These are phyloP conservation scores for Halichoerus grypus DNA, from an alignment of 2,113 vertebrate species.

Conservation along the genomic window DNA sequence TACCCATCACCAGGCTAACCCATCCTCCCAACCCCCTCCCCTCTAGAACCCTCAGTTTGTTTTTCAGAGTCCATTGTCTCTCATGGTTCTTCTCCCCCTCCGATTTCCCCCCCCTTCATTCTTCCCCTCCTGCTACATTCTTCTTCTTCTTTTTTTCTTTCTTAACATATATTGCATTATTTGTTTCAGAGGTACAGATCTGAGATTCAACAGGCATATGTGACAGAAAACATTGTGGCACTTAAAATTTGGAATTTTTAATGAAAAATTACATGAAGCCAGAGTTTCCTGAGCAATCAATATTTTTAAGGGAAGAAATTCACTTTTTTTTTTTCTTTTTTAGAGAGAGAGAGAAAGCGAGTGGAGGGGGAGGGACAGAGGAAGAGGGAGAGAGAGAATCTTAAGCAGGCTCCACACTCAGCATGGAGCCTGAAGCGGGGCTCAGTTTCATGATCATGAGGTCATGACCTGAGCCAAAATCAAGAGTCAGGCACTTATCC, in stretches of 20 bases:
- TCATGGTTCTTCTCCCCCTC: too few species aligned
- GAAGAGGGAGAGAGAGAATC: not conserved
- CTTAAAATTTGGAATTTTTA: not conserved
- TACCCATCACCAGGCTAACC: too few species aligned
- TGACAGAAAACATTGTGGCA: not conserved
- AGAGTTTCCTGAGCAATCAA: not conserved
- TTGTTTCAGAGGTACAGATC: too few species aligned
- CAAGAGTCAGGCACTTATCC: not conserved
- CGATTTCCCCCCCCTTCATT: too few species aligned
- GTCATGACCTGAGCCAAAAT: not conserved
- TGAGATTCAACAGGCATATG: not conserved
- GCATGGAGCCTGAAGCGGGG: not conserved
- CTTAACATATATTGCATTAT: too few species aligned
- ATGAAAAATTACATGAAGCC: not conserved
- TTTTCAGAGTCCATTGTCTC: too few species aligned
- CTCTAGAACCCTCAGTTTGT: too few species aligned
- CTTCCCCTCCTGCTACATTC: too few species aligned
- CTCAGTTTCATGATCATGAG: not conserved
- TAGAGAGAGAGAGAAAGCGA: not conserved
- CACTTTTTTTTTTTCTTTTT: not conserved
- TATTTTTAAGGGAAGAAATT: conserved; percentile 9
- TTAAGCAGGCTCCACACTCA: not conserved
- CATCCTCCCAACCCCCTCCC: too few species aligned
- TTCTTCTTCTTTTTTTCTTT: too few species aligned
- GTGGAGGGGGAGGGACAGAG: not conserved